Evolutionary conservation across 1,140 invertebrate species (phyloP).

Genomic region (Gonioctena quinquepunctata): DNA sequence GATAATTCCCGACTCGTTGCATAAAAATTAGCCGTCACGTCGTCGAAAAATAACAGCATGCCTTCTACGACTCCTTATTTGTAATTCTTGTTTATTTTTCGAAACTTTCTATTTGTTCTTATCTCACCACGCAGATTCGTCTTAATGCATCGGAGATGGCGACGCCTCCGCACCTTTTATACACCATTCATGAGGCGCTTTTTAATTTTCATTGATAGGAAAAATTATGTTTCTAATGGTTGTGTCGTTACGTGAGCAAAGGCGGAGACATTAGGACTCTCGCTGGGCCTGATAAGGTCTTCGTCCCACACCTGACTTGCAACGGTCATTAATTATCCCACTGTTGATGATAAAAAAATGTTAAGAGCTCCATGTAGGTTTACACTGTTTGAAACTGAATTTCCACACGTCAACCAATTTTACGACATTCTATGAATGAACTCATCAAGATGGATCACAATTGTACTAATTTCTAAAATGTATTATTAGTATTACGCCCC

Average conservation of each 20-base stretch:
- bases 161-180: neutral
- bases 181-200: constrained; percentile 9
- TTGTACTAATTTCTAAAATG: too few relatives aligned
- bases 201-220: constrained; percentile 25
- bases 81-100: constrained; percentile 32
- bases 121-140: constrained; percentile 21
- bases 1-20: neutral
- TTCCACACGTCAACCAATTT: too few relatives aligned
- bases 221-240: constrained; percentile 18
- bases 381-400: neutral
- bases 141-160: neutral
- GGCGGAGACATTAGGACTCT: constrained; percentile 25
- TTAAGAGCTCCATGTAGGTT: neutral
- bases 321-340: constrained; percentile 21
- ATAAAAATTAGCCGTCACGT: neutral
- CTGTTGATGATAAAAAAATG: neutral
- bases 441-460: too few relatives aligned
- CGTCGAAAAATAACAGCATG: constrained; percentile 11
- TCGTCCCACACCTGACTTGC: constrained; percentile 21
- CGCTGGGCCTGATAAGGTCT: constrained; percentile 26
- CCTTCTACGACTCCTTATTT: neutral
- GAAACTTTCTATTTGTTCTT: constrained; percentile 41
- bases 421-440: too few relatives aligned
- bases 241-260: constrained; percentile 32
- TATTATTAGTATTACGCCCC: too few relatives aligned